Evolutionary conservation across 2,797 vertebrate species (phyloP).

Genomic region (Sylvilagus floridanus): DNA sequence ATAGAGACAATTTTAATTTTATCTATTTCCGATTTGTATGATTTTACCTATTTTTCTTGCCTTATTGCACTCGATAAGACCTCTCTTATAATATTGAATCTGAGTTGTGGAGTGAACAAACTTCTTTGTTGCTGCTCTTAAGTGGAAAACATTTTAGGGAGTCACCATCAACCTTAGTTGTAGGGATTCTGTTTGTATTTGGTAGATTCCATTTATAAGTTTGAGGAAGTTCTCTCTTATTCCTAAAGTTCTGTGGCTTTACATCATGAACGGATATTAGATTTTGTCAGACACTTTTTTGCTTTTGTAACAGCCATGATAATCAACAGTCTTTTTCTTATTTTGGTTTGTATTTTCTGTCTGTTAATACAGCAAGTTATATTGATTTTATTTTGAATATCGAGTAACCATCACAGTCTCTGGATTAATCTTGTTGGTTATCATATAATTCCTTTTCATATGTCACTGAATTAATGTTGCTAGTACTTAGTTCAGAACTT

Average conservation of each 20-base stretch:
- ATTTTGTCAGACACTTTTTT: neutral
- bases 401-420: neutral
- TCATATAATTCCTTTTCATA: neutral
- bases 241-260: neutral
- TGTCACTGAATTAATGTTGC: neutral
- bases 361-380: neutral
- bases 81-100: neutral
- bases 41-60: slow-evolving; percentile 40
- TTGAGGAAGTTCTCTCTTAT: neutral
- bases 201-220: neutral
- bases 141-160: neutral
- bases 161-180: neutral
- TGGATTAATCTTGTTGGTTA: neutral
- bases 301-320: neutral
- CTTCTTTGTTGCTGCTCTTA: neutral
- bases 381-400: neutral
- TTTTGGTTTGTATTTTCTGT: neutral
- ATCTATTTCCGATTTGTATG: neutral
- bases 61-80: neutral
- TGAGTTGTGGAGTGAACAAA: neutral
- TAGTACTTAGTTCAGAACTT: neutral
- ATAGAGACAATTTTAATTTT: neutral
- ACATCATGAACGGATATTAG: neutral
- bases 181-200: neutral
- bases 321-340: neutral